Base-by-base conservation (phyloP, 1,140 invertebrate genomes). In the Rhagoletis zephyria region DNA sequence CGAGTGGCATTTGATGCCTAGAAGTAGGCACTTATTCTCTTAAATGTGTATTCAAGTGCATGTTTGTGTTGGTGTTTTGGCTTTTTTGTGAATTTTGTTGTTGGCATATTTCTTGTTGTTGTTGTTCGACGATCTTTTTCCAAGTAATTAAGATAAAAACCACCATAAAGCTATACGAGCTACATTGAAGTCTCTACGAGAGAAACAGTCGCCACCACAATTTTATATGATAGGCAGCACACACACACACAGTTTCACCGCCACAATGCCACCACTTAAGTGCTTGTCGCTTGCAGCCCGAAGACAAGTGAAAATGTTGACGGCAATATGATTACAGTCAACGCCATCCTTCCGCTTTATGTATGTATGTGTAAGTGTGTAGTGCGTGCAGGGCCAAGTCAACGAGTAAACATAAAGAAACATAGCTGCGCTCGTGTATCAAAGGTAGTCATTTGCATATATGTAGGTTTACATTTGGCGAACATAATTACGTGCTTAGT, bases 91-190 rank as follows among this genome's bases (percentile, higher is more conserved):
- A 6, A 9, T n/a, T 9, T 56, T 56, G 51, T 9, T 56, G 9
- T 0, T 56, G 51, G 9, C 51, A 56, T 9, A n/a, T n/a, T n/a
- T 56, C 51, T 56, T 56, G 51, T 56, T 56, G 9, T 56, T n/a
- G n/a, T n/a, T n/a, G n/a, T n/a, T n/a, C n/a, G n/a, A n/a, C n/a
- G n/a, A n/a, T n/a, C n/a, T n/a, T n/a, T 56, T 56, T 56, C 51
- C 9, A 6, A 10, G 74, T 51, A 81, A 81, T 81, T 81, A 19
- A 81, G 74, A 81, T 81, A 56, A 81, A 48, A 70, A 56, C 4
- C 14, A 40, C 7, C 16, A 14, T 48, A 74, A 74, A 74, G 12
- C 45, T 74, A 56, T 30, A 9, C 7, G n/a, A 14, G 14, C 4
- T 45, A n/a, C 67, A 74, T 81, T 56, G 56, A 56, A 81, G 19